A percentile compares a stretch with the other conserved stretches of the same genome.
Evolutionary conservation across 2,888 invertebrate genomes (phyloP).

Genomic region (Lycophotia porphyrea): DNA sequence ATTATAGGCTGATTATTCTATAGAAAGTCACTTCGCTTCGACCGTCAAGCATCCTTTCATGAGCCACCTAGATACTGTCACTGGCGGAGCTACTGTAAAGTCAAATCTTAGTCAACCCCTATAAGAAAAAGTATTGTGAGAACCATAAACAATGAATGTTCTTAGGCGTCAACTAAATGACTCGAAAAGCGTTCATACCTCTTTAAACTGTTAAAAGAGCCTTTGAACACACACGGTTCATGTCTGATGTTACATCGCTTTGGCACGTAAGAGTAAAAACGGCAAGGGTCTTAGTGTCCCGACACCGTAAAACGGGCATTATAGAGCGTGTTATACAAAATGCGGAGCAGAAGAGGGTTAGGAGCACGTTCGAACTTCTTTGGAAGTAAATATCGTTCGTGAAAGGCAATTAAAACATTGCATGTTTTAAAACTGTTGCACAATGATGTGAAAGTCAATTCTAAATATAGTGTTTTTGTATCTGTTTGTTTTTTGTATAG

Average conservation of each 20-base stretch:
- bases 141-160: neutral
- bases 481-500: no score
- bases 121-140: neutral
- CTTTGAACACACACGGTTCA: conserved; percentile 25
- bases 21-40: neutral
- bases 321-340: conserved; percentile 13
- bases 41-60: neutral
- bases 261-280: conserved; percentile 24
- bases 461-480: neutral
- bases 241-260: conserved; percentile 24
- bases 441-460: neutral
- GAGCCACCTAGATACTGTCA: neutral
- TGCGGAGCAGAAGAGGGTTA: conserved; percentile 1
- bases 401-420: neutral
- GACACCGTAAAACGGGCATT: conserved; percentile 22
- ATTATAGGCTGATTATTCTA: no score
- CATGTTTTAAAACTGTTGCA: neutral
- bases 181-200: conserved; percentile 14
- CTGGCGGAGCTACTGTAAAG: neutral
- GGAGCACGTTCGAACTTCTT: conserved; percentile 16
- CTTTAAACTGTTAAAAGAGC: conserved; percentile 5
- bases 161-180: neutral
- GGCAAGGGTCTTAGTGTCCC: conserved; percentile 27
- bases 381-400: conserved; percentile 3
- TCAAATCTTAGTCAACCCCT: neutral